phyloP scores from a whole-genome alignment of 1,140 invertebrate species.

The Ruditapes philippinarum region DNA sequence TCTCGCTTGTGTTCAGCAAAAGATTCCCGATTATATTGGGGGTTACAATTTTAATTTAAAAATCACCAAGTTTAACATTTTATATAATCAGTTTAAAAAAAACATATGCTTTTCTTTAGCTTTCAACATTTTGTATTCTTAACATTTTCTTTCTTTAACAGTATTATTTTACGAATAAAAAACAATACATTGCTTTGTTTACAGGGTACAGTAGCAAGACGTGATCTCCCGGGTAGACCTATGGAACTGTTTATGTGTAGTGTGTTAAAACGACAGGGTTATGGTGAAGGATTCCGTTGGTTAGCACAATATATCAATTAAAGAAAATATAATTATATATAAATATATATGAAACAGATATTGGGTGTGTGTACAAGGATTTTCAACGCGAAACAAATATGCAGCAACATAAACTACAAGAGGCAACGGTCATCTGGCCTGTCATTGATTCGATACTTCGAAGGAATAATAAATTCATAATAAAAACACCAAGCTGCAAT shows the following conservation, averaged over 20 bases:
- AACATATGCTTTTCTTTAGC: too few species aligned
- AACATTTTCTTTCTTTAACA: too few species aligned
- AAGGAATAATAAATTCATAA: background rate
- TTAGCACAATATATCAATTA: conserved; percentile 90
- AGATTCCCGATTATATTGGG: too few species aligned
- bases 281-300: conserved; percentile 99
- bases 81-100: too few species aligned
- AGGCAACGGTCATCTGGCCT: background rate
- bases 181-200: background rate
- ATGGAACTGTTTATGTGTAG: conserved; percentile 99
- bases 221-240: conserved; percentile 96
- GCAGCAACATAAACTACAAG: background rate
- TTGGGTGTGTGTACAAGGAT: background rate
- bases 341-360: too few species aligned
- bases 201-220: conserved; percentile 95
- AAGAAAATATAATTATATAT: conserved; percentile 13
- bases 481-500: background rate
- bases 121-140: too few species aligned
- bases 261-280: conserved; percentile 99
- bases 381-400: background rate
- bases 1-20: too few species aligned
- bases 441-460: background rate
- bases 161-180: too few species aligned
- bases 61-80: too few species aligned
- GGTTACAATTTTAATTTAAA: too few species aligned